phyloP scores from a whole-genome alignment of 2,113 vertebrate species.

The Rhinolophus sinicus region DNA sequence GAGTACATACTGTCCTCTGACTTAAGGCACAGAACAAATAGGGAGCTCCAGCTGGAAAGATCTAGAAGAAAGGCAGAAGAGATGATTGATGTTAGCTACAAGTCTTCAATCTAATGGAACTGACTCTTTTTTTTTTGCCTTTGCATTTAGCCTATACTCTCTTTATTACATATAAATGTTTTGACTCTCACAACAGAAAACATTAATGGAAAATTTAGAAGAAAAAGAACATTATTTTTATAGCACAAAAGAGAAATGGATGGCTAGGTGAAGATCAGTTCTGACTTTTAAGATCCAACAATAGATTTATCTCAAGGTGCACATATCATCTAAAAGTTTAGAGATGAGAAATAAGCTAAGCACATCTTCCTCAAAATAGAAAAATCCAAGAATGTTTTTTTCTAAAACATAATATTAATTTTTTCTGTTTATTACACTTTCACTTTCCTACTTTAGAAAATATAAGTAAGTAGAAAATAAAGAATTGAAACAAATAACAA shows the following conservation, averaged over 20 bases:
- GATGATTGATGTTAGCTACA: background rate
- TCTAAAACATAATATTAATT: background rate
- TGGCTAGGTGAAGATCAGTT: background rate
- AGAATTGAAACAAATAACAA: background rate
- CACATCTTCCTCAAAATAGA: background rate
- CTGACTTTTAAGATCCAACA: background rate
- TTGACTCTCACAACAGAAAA: slow-evolving; percentile 10
- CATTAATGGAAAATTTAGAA: background rate
- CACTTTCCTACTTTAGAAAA: background rate
- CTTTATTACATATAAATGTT: background rate
- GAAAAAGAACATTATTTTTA: background rate
- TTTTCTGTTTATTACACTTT: background rate
- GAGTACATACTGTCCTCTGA: slow-evolving; percentile 78
- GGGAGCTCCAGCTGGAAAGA: slow-evolving; percentile 56
- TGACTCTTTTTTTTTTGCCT: background rate
- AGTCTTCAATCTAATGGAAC: background rate
- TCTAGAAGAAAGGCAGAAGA: background rate
- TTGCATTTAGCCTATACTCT: background rate
- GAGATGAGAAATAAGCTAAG: slow-evolving; percentile 12
- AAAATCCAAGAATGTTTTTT: background rate
- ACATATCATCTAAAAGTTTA: background rate
- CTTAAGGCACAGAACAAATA: slow-evolving; percentile 72
- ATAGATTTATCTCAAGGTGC: background rate
- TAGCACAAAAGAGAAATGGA: background rate
- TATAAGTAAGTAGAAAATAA: background rate